phyloP scores from a whole-genome alignment of 1,140 invertebrate genomes.

The Delia radicum region DNA sequence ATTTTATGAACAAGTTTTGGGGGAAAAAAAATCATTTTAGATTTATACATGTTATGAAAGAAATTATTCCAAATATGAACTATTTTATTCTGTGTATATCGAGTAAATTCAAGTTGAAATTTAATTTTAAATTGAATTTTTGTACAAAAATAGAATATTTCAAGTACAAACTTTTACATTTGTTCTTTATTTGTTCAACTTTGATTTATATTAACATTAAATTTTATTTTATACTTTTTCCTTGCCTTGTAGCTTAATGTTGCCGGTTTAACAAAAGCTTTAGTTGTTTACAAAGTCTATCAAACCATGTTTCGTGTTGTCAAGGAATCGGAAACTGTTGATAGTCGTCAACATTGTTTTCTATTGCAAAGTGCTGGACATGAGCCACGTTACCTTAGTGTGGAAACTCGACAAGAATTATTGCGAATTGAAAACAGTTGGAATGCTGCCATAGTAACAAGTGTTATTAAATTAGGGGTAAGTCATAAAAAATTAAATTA shows the following conservation, averaged over 20 bases:
- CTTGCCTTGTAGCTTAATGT: constrained; percentile 59
- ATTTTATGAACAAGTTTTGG: too few relatives aligned
- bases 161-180: too few relatives aligned
- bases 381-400: constrained; percentile 77
- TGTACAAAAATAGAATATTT: too few relatives aligned
- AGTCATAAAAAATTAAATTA: constrained; percentile 53
- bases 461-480: constrained; percentile 88
- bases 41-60: too few relatives aligned
- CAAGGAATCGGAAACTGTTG: constrained; percentile 88
- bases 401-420: constrained; percentile 88
- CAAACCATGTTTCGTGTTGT: constrained; percentile 95
- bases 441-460: constrained; percentile 88
- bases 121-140: too few relatives aligned
- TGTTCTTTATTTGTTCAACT: too few relatives aligned
- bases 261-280: constrained; percentile 63
- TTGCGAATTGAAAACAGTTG: constrained; percentile 90
- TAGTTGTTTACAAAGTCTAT: constrained; percentile 80
- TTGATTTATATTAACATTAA: too few relatives aligned
- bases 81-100: too few relatives aligned
- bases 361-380: constrained; percentile 81
- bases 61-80: too few relatives aligned
- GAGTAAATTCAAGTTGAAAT: too few relatives aligned
- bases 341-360: constrained; percentile 93
- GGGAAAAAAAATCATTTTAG: too few relatives aligned
- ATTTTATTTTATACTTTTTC: background rate